Base-by-base conservation (phyloP, 2,113 vertebrate genomes). In the Ibidorhyncha struthersii region DNA sequence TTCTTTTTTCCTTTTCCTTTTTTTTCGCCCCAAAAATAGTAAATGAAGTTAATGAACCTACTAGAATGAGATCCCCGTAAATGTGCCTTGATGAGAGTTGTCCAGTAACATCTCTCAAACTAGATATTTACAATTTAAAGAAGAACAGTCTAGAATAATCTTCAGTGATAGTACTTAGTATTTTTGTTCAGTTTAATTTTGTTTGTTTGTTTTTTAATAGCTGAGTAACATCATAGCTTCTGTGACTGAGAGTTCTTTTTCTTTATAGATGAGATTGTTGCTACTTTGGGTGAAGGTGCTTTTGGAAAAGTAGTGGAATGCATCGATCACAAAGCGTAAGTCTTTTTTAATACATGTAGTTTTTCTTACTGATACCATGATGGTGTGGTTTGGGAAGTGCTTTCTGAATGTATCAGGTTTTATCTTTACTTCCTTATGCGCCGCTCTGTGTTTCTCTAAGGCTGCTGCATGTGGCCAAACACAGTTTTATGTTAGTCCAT, bases 261-360 rank as follows among this genome's bases (percentile, higher is more conserved):
- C 61, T 82, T 98, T 98, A 95, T 99, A 99, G 99, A 99, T 99
- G 99, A 99, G 98, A 98, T 99, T 98, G 95, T 99, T 97, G 98
- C 97, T 97, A 98, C 98, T 97, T 98, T 99, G 96, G 99, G 99
- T 94, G 98, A 99, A 98, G 99, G 99, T 93, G 98, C 99, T 96
- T 99, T 99, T 99, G 99, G 99, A 76, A 99, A 99, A 98, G 99
- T 99, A 2, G 98, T 99, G n/a, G 99, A 99, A 91, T 99, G 99
- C 96, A 98, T 99, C 47, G 98, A 99, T 98, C 98, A 94, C 85
- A 93, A 97, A 96, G 71, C 8, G 96, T 98, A 96, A 98, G 98
- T 96, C 30, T 69, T 40, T 21, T 69, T 36, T 9, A 29, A 36
- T 17, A 12, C 2, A 1, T 30, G 20, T 16, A 2, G 11, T 15